Conservation (phyloP, 2,888 invertebrate genomes). For the Coleophora flavipennella region DNA sequence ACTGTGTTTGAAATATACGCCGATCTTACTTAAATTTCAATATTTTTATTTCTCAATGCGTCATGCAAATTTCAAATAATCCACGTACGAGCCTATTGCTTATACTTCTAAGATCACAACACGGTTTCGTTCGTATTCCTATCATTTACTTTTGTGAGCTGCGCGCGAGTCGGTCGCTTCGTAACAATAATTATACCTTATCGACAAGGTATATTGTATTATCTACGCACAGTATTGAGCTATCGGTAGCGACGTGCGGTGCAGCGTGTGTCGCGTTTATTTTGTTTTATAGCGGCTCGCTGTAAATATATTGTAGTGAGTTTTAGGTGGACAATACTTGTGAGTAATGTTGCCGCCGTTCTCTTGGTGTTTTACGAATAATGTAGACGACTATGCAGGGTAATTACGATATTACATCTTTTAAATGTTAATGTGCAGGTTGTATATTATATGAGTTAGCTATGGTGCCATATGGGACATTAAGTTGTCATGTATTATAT, state of each 20-base stretch:
- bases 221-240: constrained; percentile 6
- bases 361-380: constrained; percentile 45
- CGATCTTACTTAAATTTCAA: too few species aligned
- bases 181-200: neutral
- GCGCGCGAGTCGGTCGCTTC: neutral
- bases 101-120: too few species aligned
- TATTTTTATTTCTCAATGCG: neutral
- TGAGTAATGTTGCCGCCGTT: constrained; percentile 42
- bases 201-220: neutral
- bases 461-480: too few species aligned
- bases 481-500: too few species aligned
- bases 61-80: too few species aligned
- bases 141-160: too few species aligned
- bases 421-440: too few species aligned
- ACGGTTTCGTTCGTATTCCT: neutral
- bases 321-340: constrained; percentile 18
- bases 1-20: too few species aligned
- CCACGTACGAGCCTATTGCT: too few species aligned
- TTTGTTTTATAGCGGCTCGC: constrained; percentile 8
- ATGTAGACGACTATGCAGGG: constrained; percentile 32
- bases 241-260: constrained; percentile 1
- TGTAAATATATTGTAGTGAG: constrained; percentile 1
- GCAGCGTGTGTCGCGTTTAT: too few species aligned
- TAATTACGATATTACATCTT: constrained; percentile 9
- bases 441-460: too few species aligned